Conservation (phyloP, 53 echinoderm and acorn worm species). For the Antedon mediterranea region DNA sequence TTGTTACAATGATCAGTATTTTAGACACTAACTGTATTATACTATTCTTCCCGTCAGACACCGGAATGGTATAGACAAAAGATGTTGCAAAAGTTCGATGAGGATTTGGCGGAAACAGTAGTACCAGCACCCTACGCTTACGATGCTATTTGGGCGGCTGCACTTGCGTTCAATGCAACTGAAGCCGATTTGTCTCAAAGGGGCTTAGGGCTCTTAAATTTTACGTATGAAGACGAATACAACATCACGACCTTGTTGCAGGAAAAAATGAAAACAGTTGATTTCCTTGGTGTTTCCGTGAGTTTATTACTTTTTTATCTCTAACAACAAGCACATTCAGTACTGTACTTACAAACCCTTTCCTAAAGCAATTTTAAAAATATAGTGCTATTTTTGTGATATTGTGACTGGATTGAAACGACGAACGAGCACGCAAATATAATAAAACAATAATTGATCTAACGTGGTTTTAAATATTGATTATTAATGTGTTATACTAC, state of each 20-base stretch:
- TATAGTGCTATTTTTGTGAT: no score
- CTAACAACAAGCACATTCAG: neutral
- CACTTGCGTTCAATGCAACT: conserved; percentile 69
- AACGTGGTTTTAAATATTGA: no score
- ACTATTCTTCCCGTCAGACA: no score
- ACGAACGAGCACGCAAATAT: no score
- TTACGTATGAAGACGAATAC: conserved; percentile 27
- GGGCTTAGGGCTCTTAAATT: conserved; percentile 25
- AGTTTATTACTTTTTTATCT: no score
- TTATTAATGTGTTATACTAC: no score
- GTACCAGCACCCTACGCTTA: conserved; percentile 72
- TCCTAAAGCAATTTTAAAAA: no score
- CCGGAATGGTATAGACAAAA: conserved; percentile 47
- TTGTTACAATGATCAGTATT: no score
- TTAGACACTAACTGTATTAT: no score
- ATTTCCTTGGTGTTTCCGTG: conserved; percentile 80
- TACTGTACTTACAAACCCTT: neutral
- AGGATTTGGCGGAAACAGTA: conserved; percentile 29
- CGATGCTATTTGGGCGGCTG: conserved; percentile 86
- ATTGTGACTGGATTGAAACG: no score
- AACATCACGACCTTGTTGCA: conserved; percentile 16
- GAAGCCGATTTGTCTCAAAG: conserved; percentile 13
- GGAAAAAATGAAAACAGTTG: conserved; percentile 22
- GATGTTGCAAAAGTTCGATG: conserved; percentile 27
- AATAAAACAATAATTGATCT: no score